These are phyloP conservation scores for Caerostris darwini DNA, from an alignment of 1,140 invertebrate species.

Conservation along the genomic window DNA sequence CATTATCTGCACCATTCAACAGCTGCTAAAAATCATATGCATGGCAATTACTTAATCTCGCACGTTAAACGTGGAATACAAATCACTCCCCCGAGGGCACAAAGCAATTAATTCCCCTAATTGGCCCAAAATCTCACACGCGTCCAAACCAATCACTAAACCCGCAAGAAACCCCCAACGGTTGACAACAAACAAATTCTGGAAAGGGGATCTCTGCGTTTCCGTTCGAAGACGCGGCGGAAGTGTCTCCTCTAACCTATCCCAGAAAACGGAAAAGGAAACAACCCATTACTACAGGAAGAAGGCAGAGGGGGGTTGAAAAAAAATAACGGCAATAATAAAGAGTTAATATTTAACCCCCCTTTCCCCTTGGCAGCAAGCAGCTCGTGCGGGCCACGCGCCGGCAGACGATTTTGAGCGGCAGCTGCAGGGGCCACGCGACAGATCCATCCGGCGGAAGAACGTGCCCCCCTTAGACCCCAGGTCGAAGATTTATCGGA, in stretches of 20 bases:
- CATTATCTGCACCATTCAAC: background rate
- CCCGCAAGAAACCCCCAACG: background rate
- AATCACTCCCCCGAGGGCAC: background rate
- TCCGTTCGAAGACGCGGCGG: slow-evolving; percentile 42
- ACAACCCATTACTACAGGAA: slow-evolving; percentile 75
- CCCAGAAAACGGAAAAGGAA: slow-evolving; percentile 72
- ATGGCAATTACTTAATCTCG: background rate
- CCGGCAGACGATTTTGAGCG: slow-evolving; percentile 40
- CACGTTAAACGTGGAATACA: background rate
- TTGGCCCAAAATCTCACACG: background rate
- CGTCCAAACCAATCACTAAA: background rate
- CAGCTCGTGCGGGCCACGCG: slow-evolving; percentile 72
- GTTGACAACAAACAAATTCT: background rate
- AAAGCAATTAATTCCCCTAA: slow-evolving; percentile 16
- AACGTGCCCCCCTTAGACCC: slow-evolving; percentile 18
- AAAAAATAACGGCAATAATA: slow-evolving; percentile 38
- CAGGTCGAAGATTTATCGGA: slow-evolving; percentile 64
- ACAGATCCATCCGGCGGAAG: slow-evolving; percentile 63
- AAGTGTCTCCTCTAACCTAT: slow-evolving; percentile 49
- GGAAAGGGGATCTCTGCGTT: background rate
- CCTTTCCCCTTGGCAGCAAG: background rate
- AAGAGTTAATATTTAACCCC: slow-evolving; percentile 37
- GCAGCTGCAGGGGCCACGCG: slow-evolving; percentile 67
- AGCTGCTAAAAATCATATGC: background rate
- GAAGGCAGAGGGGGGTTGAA: background rate